These are phyloP conservation scores for Muscicapa adusta DNA, from an alignment of 2,113 vertebrate genomes.

Conservation along the genomic window DNA sequence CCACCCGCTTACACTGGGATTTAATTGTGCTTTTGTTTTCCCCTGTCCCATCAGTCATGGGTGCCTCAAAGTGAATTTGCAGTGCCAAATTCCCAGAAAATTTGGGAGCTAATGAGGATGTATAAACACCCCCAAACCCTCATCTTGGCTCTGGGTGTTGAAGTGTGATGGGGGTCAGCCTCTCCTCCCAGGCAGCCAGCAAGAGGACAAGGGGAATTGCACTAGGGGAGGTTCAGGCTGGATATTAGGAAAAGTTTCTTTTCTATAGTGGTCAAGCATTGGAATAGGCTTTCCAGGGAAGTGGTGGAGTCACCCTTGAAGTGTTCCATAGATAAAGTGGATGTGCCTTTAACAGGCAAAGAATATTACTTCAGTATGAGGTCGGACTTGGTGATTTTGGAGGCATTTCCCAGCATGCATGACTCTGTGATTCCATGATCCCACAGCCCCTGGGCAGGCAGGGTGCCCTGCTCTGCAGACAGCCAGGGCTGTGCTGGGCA, in stretches of 20 bases:
- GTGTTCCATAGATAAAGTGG: neutral
- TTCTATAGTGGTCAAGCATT: neutral
- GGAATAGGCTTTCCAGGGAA: neutral
- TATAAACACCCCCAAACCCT: neutral
- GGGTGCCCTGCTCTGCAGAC: neutral
- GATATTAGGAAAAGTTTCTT: neutral
- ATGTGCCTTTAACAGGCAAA: neutral
- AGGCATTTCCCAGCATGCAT: neutral
- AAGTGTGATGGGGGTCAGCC: rapidly evolving
- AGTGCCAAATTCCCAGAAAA: neutral
- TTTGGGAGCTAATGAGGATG: neutral
- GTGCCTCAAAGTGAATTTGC: neutral
- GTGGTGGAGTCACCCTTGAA: neutral
- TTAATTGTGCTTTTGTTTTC: neutral
- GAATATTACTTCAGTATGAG: neutral
- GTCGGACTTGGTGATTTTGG: neutral
- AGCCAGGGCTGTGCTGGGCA: neutral
- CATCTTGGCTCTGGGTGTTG: neutral
- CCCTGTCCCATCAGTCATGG: rapidly evolving
- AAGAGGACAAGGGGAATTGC: neutral
- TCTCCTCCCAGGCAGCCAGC: neutral
- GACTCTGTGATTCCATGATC: neutral
- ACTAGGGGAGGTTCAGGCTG: neutral
- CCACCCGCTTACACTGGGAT: rapidly evolving
- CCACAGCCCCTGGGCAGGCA: neutral